Evolutionary conservation across 2,888 invertebrate genomes (phyloP).

Genomic region (Nematopogon swammerdamellus): DNA sequence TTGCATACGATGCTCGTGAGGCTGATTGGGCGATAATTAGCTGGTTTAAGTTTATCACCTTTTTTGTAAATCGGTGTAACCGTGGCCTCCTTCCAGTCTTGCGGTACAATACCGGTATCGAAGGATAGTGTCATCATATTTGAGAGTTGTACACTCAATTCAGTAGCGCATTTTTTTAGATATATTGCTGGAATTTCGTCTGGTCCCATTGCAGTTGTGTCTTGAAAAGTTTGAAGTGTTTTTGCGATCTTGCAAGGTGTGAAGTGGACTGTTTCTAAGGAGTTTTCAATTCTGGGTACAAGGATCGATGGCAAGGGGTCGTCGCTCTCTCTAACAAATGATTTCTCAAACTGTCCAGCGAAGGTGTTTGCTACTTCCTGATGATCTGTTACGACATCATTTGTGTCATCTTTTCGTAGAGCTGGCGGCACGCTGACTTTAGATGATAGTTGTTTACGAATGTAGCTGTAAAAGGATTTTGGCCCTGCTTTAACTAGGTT

Average conservation of each 20-base stretch:
- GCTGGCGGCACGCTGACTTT: background rate
- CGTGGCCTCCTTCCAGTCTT: background rate
- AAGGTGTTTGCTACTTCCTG: background rate
- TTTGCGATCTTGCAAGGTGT: too few species aligned
- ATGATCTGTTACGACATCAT: background rate
- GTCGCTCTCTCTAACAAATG: background rate
- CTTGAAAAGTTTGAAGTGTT: too few species aligned
- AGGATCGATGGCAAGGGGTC: background rate
- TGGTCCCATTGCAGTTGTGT: background rate
- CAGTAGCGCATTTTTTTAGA: background rate
- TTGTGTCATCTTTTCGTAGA: background rate
- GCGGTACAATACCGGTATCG: background rate
- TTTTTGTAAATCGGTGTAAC: background rate
- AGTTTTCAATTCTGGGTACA: too few species aligned
- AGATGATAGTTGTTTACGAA: background rate
- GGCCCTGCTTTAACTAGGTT: background rate
- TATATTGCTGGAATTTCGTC: background rate
- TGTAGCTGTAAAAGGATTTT: background rate
- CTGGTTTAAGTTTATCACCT: background rate
- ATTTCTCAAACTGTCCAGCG: background rate
- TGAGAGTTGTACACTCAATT: background rate
- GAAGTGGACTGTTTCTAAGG: too few species aligned
- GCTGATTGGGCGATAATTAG: too few species aligned
- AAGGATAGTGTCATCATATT: background rate
- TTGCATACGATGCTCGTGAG: too few species aligned